A percentile compares a stretch with the other conserved stretches of the same genome.
Conservation (phyloP, 2,113 vertebrate genomes). For the Syngnathus scovelli region DNA sequence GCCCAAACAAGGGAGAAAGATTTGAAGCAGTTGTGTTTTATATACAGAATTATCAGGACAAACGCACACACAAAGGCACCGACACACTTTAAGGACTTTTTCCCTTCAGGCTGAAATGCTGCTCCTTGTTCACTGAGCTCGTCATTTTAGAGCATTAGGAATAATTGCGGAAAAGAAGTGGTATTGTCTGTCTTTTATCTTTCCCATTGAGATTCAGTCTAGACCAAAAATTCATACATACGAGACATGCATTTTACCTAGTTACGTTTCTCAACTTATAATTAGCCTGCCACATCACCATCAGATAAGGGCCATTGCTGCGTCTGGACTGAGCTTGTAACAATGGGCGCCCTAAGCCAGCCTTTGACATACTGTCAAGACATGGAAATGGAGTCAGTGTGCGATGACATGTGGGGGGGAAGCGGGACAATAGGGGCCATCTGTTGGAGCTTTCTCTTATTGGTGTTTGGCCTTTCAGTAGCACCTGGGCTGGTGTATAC, state of each 20-base stretch:
- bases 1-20: constrained; percentile 58
- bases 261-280: constrained; percentile 39
- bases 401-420: constrained; percentile 30
- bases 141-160: constrained; percentile 18
- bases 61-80: neutral
- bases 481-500: constrained; percentile 50
- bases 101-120: constrained; percentile 36
- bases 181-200: constrained; percentile 35
- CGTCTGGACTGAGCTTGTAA: constrained; percentile 34
- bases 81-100: constrained; percentile 18
- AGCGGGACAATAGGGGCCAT: constrained; percentile 60
- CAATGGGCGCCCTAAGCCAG: constrained; percentile 41
- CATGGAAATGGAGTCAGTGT: constrained; percentile 61
- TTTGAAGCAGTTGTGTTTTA: constrained; percentile 60
- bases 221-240: constrained; percentile 45
- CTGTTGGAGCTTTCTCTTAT: constrained; percentile 56
- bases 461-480: constrained; percentile 43
- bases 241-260: constrained; percentile 22
- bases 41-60: constrained; percentile 33
- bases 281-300: constrained; percentile 48
- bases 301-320: constrained; percentile 54
- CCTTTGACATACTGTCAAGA: constrained; percentile 57
- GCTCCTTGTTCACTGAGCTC: constrained; percentile 35
- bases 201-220: constrained; percentile 48
- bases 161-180: constrained; percentile 30